Evolutionary conservation across 2,888 invertebrate genomes (phyloP), one percentile per base, ranked within the genome.

Genomic region (Scelioninae gen. 1): DNA sequence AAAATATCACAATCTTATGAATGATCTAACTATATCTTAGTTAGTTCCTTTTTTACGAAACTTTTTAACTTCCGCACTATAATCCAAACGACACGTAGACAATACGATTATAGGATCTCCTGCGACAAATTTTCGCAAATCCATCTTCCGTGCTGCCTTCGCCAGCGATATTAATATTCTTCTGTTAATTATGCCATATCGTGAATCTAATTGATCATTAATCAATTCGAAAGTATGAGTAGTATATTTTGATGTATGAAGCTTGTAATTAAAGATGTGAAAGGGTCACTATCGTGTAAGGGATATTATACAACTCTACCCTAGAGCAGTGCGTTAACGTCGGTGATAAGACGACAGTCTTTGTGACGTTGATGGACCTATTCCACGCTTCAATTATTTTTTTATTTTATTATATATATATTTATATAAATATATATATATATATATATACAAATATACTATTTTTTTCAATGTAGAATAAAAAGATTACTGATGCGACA

Each of bases 141-240:
- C 43, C 76, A 71, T 71, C 71, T 71, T 69, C 78, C 78, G 69
- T 56, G 63, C 63, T 78, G 78, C 69, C 69, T 78, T 78, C 62
- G 69, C 78, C 38, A 69, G 63, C 56, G 49, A 69, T 45, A 60
- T 47, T 32, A 78, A 63, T 68, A 45, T 77, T 56, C 56, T 69
- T 47, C 69, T 62, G 62, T 78, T 66, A 60, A 31, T 43, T 56
- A 31, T 49, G 68, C 60, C 65, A n/a, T n/a, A 68, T 68, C 45
- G 58, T 49, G 62, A 66, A 49, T 75, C 60, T 60, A 60, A 40
- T 53, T 76, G 32, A 38, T 53, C 15, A 47, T 65, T 53, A 45
- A 56, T 49, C 10, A 6, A 65, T 58, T 65, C 55, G 40, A 31
- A 75, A 75, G 34, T 55, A 55, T 56, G 15, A 74, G 13, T 49